phyloP scores from a whole-genome alignment of 1,140 invertebrate genomes.

The Lasaia peninsularis region DNA sequence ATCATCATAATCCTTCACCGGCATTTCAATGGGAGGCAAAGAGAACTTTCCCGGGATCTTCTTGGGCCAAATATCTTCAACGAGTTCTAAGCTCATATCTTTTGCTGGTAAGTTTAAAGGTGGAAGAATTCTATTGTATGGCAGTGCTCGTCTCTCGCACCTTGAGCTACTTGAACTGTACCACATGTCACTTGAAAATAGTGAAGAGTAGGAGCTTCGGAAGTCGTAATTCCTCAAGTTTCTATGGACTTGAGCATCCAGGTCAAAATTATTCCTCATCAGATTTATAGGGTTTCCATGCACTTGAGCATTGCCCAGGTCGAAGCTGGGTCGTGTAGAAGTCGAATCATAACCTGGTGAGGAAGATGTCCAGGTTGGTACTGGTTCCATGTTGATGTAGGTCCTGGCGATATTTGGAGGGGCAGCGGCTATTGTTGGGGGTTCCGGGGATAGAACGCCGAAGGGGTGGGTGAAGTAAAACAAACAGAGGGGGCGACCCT shows the following conservation, averaged over 20 bases:
- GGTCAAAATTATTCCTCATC: conserved; percentile 16
- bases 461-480: conserved; percentile 76
- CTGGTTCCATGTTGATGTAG: conserved; percentile 49
- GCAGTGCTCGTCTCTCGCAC: conserved; percentile 35
- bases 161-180: conserved; percentile 39
- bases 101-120: conserved; percentile 45
- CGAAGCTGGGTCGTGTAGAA: conserved; percentile 29
- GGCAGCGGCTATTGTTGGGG: conserved; percentile 34
- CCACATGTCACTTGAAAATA: conserved; percentile 52
- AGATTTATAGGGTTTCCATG: too few species aligned
- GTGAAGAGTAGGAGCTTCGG: conserved; percentile 38
- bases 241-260: conserved; percentile 37
- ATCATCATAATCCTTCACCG: conserved; percentile 22
- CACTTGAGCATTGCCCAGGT: conserved; percentile 22
- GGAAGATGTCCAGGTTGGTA: conserved; percentile 29
- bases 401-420: conserved; percentile 43
- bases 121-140: conserved; percentile 45
- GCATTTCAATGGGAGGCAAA: conserved; percentile 50
- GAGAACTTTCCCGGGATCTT: conserved; percentile 47
- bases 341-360: conserved; percentile 23
- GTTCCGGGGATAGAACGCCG: conserved; percentile 69
- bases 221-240: conserved; percentile 34
- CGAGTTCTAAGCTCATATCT: conserved; percentile 31
- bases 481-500: conserved; percentile 68
- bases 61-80: conserved; percentile 45